Percentiles rank a stretch among this genome's conserved stretches.
phyloP scores from a whole-genome alignment of 1,140 invertebrate species.

The Drosophila truncata region DNA sequence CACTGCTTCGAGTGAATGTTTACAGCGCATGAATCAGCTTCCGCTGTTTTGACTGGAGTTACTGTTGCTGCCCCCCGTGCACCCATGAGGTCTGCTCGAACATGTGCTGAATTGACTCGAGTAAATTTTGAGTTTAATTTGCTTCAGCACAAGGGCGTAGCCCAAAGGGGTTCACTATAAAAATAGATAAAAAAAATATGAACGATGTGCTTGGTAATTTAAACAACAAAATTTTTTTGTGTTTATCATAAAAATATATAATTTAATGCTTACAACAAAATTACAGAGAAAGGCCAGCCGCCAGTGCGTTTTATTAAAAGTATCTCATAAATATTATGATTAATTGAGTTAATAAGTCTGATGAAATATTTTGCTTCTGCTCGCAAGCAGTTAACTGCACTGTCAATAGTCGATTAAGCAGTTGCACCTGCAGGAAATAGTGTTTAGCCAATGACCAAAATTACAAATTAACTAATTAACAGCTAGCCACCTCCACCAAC shows the following conservation, averaged over 20 bases:
- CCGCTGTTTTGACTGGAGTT: slow-evolving; percentile 58
- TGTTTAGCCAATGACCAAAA: background rate
- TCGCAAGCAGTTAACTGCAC: slow-evolving; percentile 8
- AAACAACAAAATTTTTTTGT: too few relatives aligned
- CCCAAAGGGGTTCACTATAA: background rate
- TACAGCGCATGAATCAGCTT: slow-evolving; percentile 73
- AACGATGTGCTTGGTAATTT: background rate
- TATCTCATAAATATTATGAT: background rate
- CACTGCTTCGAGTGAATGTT: slow-evolving; percentile 30
- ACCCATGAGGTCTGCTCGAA: slow-evolving; percentile 42
- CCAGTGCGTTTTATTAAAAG: background rate
- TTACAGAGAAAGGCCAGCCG: background rate
- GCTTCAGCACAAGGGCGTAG: slow-evolving; percentile 1
- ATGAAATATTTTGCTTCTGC: background rate
- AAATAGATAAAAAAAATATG: background rate
- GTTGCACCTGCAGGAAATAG: background rate
- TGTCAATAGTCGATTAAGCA: background rate
- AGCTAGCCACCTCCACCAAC: too few relatives aligned
- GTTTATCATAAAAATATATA: background rate
- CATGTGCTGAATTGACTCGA: slow-evolving; percentile 41
- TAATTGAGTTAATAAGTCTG: background rate
- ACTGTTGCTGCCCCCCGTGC: slow-evolving; percentile 27
- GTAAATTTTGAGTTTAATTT: slow-evolving; percentile 39
- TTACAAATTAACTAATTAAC: background rate
- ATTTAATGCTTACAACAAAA: background rate